Evolutionary conservation across 2,797 vertebrate genomes (phyloP), one percentile per base, ranked within the genome.

Genomic region (Carapus acus): DNA sequence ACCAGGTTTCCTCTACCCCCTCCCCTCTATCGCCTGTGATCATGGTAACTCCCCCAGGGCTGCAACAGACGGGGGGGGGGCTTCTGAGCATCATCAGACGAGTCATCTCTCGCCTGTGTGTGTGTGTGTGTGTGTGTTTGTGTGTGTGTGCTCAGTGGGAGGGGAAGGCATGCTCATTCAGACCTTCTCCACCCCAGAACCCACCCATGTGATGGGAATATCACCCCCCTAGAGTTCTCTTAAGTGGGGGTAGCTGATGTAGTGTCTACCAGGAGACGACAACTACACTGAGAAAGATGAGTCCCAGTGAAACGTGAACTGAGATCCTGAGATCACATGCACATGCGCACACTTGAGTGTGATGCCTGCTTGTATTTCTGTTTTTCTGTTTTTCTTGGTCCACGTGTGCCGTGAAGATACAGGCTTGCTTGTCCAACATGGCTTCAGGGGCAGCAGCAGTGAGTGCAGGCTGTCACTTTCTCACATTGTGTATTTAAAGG

Each of bases 181-280:
- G 52, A 61, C 54, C 42, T 41, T 43, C 34, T 51, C 49, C 11
- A 23, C 34, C 55, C 39, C 21, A 43, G 20, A 33, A 57, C 41
- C 22, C 7, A 6, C 52, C 67, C 76, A 78, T 76, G 73, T 79
- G 83, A 80, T 77, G 56, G 52, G 43, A 69, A 58, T 39, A 70
- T 68, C 55, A 52, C 27, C 45, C 54, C 58, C 40, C 38, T 53
- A n/a, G 60, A 73, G 49, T 47, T 59, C 58, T 59, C 44, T 72
- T 58, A 65, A 70, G 64, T 22, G 18, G 47, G 62, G 54, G 48
- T 48, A 39, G 13, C n/a, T n/a, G n/a, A n/a, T n/a, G 53, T 13
- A 34, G 31, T 11, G 12, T 8, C 31, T 33, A 8, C 9, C 31
- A 33, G 12, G 12, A 3, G 12, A 33, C 9, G 31, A 33, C 8